Base-by-base conservation (phyloP, 2,888 invertebrate genomes). In the Andrena camellia region DNA sequence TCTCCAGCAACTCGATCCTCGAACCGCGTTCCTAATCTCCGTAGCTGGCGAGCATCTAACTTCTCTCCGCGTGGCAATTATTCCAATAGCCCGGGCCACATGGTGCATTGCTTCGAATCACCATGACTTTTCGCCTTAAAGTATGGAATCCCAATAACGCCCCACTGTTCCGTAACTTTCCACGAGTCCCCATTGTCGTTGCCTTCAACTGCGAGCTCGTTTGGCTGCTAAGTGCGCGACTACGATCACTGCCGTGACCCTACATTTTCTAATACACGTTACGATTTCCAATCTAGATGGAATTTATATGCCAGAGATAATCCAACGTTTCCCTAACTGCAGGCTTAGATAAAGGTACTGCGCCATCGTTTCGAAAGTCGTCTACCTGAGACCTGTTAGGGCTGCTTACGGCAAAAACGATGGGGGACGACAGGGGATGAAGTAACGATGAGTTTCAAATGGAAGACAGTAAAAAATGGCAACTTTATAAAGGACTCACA, bases 61-160 rank as follows among this genome's bases (percentile, higher is more conserved):
- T 78, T 33, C 42, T 35, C 5, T 29, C 6, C 8, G 23, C 62
- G 62, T 62, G 35, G 67, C 60, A 78, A 68, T 78, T 78, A 68
- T 67, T 75, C 52, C n/a, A 67, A 62, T 10, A 54, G 42, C 26
- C 62, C 8, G 54, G 17, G 13, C 72, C 64, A 23, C 29, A 42
- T 13, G 50, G 5, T 23, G 29, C 17, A 4, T 7, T 3, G 23
- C 52, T n/a, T 26, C 23, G 10, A n/a, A 60, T 62, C 8, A 20
- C 42, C 48, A 52, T 62, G 52, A 69, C 54, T 69, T 69, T 63
- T 63, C 76, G 4, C 52, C 54, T 7, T 42, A 13, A 31, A 54
- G 42, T 75, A 60, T 23, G 10, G 52, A 75, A 75, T 62, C 42
- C 54, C 67, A 52, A 62, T 52, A 75, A 62, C 20, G 7, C 7